Evolutionary conservation across 2,888 invertebrate species (phyloP).

Genomic region (Lysandra coridon): DNA sequence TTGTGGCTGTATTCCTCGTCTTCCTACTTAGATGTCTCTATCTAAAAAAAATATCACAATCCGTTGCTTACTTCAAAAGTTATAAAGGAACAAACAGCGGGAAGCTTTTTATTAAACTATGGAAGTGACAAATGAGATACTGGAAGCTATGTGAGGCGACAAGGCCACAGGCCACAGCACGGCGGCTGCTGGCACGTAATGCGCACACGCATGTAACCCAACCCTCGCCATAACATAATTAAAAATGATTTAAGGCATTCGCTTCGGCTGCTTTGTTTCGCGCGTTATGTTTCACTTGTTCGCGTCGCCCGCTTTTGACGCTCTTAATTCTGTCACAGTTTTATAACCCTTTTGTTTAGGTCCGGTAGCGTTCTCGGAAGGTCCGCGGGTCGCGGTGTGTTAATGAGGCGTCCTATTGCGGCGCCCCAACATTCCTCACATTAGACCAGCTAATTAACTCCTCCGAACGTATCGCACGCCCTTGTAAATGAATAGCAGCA

Average conservation of each 20-base stretch:
- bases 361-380: conserved; percentile 79
- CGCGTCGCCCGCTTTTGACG: conserved; percentile 74
- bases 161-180: not conserved
- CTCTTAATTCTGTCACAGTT: conserved; percentile 80
- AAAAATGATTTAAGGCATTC: conserved; percentile 81
- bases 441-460: conserved; percentile 36
- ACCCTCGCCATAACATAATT: conserved; percentile 80
- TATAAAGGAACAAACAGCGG: not conserved
- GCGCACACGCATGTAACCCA: conserved; percentile 55
- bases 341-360: conserved; percentile 78
- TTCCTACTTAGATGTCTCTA: no score
- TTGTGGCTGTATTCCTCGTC: no score
- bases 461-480: not conserved
- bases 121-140: not conserved
- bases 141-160: conserved; percentile 8
- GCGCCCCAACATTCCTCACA: conserved; percentile 51
- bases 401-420: conserved; percentile 77
- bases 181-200: not conserved
- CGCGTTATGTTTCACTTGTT: conserved; percentile 81
- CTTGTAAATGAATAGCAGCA: not conserved
- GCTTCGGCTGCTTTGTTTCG: conserved; percentile 81
- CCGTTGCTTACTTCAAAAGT: not conserved
- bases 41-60: not conserved
- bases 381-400: conserved; percentile 66
- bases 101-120: not conserved